Conservation (phyloP, 2,113 vertebrate genomes). For the Mustelus asterias region DNA sequence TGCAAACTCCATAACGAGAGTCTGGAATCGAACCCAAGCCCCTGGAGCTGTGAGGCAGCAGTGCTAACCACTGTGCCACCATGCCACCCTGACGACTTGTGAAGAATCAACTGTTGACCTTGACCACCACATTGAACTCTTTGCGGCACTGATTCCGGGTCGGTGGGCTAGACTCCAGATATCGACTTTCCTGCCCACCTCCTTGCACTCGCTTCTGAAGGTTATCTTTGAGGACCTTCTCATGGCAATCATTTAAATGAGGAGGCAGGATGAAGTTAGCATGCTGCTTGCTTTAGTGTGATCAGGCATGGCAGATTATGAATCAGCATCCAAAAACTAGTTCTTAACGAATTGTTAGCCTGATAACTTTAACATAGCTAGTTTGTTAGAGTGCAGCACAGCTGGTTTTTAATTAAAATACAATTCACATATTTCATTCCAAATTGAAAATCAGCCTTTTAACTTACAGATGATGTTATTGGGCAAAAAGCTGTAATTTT, state of each 20-base stretch:
- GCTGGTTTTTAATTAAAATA: neutral
- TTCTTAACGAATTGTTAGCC: neutral
- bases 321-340: neutral
- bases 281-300: neutral
- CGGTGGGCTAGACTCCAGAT: neutral
- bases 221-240: neutral
- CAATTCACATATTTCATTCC: neutral
- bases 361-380: neutral
- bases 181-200: neutral
- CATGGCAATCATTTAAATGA: neutral
- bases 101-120: too few species aligned
- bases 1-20: too few species aligned
- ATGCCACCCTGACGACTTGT: too few species aligned
- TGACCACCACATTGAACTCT: neutral
- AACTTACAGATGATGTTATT: neutral
- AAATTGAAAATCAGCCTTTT: conserved; percentile 15
- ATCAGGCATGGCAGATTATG: neutral
- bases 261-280: neutral
- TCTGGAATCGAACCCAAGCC: too few species aligned
- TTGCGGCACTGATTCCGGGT: neutral
- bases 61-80: too few species aligned
- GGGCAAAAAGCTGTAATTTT: conserved; percentile 26
- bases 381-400: neutral
- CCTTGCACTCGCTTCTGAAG: neutral
- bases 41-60: too few species aligned